Percentiles rank a stretch among this genome's conserved stretches.
phyloP scores from a whole-genome alignment of 2,113 vertebrate genomes.

The Nycticorax nycticorax region DNA sequence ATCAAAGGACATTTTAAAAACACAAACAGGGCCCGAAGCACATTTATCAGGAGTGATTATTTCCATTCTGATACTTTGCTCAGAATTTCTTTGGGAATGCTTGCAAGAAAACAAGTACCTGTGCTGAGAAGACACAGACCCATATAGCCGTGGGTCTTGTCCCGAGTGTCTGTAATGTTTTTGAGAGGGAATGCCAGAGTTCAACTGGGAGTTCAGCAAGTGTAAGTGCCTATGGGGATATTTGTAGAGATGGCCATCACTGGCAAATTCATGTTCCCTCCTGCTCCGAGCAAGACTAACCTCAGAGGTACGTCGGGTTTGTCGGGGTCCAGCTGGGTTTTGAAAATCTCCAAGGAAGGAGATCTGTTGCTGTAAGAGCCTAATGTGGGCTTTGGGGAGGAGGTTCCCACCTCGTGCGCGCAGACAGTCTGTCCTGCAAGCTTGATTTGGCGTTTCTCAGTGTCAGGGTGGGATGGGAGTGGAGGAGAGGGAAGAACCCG shows the following conservation, averaged over 20 bases:
- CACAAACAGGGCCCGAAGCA: not conserved
- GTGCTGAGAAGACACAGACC: not conserved
- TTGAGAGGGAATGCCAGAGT: not conserved
- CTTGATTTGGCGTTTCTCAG: not conserved
- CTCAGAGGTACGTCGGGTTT: not conserved
- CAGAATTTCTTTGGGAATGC: not conserved
- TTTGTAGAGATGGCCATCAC: not conserved
- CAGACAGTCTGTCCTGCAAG: not conserved
- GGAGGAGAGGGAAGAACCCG: not conserved
- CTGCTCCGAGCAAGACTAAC: not conserved
- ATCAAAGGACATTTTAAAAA: not conserved
- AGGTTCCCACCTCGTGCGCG: fast-evolving
- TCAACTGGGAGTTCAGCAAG: not conserved
- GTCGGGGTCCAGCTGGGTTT: not conserved
- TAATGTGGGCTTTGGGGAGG: not conserved
- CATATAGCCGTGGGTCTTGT: fast-evolving
- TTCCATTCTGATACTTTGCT: not conserved
- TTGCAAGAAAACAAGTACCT: not conserved
- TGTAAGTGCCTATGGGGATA: not conserved
- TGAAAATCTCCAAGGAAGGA: not conserved
- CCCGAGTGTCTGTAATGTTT: not conserved
- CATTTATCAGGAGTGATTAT: not conserved
- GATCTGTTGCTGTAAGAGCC: not conserved
- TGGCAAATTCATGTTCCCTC: not conserved
- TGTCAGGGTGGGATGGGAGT: not conserved